These are phyloP conservation scores for Cephus pulcher DNA, from an alignment of 2,888 invertebrate species.

Conservation along the genomic window DNA sequence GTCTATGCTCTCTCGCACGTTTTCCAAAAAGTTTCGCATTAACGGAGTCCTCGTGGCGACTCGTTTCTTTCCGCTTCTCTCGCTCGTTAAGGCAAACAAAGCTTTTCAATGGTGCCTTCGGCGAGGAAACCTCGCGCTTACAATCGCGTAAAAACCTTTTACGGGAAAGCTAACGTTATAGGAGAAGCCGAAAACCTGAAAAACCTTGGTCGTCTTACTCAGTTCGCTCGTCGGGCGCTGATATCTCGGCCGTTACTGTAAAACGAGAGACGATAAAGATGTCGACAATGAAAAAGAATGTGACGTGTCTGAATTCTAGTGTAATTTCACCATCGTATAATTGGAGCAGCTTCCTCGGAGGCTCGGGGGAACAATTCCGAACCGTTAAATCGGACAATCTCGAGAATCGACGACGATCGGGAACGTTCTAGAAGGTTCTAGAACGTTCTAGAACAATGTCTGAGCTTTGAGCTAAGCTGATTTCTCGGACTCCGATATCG, in stretches of 20 bases:
- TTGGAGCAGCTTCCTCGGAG: not conserved
- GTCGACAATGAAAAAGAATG: not conserved
- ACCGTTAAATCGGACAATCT: slow-evolving; percentile 7
- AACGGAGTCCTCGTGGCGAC: slow-evolving; percentile 41
- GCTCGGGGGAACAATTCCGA: not conserved
- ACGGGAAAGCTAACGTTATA: not conserved
- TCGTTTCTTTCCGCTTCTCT: slow-evolving; percentile 3
- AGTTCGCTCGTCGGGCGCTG: not conserved
- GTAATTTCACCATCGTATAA: slow-evolving; percentile 6
- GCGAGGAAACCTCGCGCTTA: not conserved
- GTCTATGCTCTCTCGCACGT: not conserved
- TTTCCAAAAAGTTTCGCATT: slow-evolving; percentile 39
- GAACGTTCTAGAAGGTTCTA: no score
- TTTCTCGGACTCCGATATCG: not conserved
- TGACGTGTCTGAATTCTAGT: not conserved
- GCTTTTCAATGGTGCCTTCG: slow-evolving; percentile 11
- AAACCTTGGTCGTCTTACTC: not conserved
- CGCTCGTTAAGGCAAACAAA: slow-evolving; percentile 32
- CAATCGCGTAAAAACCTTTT: not conserved
- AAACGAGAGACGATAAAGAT: not conserved
- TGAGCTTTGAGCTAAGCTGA: no score
- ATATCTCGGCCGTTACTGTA: not conserved
- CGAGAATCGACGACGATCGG: no score
- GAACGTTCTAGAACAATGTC: no score
- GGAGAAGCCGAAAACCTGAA: not conserved